A percentile compares a stretch with the other conserved stretches of the same genome.
Evolutionary conservation across 1,140 invertebrate species (phyloP).

Genomic region (Pararge aegeria): DNA sequence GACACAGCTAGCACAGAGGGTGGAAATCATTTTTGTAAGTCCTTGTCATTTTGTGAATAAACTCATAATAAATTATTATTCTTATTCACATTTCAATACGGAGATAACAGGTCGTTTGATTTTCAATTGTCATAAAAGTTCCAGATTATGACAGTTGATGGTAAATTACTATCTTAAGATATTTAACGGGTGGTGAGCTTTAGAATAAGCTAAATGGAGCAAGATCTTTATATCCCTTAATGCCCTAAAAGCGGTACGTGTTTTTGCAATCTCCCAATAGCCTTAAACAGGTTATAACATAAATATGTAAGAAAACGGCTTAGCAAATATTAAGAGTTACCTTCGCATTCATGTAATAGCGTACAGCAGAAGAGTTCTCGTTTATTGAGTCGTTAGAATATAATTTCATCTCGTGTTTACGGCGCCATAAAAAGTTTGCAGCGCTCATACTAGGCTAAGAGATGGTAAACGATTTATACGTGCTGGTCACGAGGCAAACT

Average conservation of each 20-base stretch:
- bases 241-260: neutral
- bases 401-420: slow-evolving; percentile 74
- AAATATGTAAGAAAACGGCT: neutral
- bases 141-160: no score
- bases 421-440: slow-evolving; percentile 28
- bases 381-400: slow-evolving; percentile 69
- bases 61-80: no score
- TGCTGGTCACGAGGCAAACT: no score
- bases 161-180: no score
- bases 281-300: neutral
- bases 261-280: neutral
- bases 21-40: no score
- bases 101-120: no score
- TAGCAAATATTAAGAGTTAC: neutral
- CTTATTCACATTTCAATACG: no score
- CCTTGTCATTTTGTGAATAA: no score
- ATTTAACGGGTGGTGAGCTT: no score
- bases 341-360: neutral
- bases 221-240: neutral
- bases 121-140: no score
- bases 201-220: no score
- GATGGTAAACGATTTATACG: neutral
- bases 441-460: neutral
- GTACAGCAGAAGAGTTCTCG: slow-evolving; percentile 3
- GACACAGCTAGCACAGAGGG: no score